These are phyloP conservation scores for Apis cerana DNA, from an alignment of 1,140 invertebrate genomes.

Conservation along the genomic window DNA sequence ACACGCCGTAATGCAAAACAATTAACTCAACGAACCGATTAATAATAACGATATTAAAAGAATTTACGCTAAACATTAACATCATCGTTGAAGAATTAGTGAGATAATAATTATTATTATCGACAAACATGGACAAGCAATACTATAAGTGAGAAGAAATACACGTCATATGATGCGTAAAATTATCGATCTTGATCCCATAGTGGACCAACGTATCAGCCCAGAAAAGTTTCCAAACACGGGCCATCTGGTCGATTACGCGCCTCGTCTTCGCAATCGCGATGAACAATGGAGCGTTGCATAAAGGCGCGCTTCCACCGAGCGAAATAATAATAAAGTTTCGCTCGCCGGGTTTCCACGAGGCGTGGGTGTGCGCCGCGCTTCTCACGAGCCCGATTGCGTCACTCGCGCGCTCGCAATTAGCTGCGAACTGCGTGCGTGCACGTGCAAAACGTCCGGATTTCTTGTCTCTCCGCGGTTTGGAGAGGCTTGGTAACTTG, in stretches of 20 bases:
- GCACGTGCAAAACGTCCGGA: neutral
- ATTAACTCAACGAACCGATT: too few species aligned
- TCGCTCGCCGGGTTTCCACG: conserved; percentile 18
- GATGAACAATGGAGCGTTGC: conserved; percentile 25
- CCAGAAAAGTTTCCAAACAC: neutral
- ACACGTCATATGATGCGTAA: too few species aligned
- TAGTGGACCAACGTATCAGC: too few species aligned
- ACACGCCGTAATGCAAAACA: too few species aligned
- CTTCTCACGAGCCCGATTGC: conserved; percentile 38
- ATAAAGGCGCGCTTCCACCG: conserved; percentile 4
- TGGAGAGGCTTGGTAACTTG: neutral
- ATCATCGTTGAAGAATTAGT: too few species aligned
- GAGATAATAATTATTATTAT: too few species aligned
- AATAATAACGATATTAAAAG: too few species aligned
- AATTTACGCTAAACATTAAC: too few species aligned
- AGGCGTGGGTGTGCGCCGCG: neutral
- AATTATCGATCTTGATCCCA: too few species aligned
- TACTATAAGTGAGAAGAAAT: too few species aligned
- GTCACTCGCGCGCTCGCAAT: conserved; percentile 14
- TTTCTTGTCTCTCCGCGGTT: neutral
- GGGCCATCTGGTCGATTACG: neutral
- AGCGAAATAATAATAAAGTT: conserved; percentile 35
- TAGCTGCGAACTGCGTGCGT: conserved; percentile 12
- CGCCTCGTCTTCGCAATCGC: neutral
- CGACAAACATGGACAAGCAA: too few species aligned